A percentile compares a stretch with the other conserved stretches of the same genome.
phyloP scores from a whole-genome alignment of 2,888 invertebrate genomes.

The Caenorhabditis plicata region DNA sequence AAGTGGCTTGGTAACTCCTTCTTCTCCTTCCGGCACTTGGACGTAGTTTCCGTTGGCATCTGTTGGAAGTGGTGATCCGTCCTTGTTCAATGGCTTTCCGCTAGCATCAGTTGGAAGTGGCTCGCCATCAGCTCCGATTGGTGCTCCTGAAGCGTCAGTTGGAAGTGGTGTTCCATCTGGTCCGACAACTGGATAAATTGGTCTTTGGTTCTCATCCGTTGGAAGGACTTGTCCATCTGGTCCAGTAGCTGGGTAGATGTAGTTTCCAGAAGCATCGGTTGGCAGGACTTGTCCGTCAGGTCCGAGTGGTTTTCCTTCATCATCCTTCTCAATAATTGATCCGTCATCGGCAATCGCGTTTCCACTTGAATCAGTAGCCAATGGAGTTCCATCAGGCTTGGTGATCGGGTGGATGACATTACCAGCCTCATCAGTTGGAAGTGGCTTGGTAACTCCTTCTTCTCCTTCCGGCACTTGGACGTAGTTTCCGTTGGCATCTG shows the following conservation, averaged over 20 bases:
- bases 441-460: slow-evolving; percentile 4
- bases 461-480: slow-evolving; percentile 29
- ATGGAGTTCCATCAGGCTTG: slow-evolving; percentile 25
- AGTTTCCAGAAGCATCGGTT: slow-evolving; percentile 22
- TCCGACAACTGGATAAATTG: slow-evolving; percentile 16
- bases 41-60: slow-evolving; percentile 32
- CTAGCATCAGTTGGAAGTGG: slow-evolving; percentile 36
- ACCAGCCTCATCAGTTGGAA: slow-evolving; percentile 41
- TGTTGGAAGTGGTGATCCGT: slow-evolving; percentile 21
- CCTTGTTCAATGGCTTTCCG: slow-evolving; percentile 9
- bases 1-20: slow-evolving; percentile 4
- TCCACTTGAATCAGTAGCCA: slow-evolving; percentile 20
- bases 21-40: slow-evolving; percentile 4
- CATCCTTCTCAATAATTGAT: slow-evolving; percentile 9
- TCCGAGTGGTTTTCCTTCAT: slow-evolving; percentile 34
- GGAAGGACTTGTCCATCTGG: slow-evolving; percentile 12
- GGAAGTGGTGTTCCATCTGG: slow-evolving; percentile 29
- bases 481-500: slow-evolving; percentile 31
- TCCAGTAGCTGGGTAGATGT: slow-evolving; percentile 20
- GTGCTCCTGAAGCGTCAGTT: slow-evolving; percentile 35
- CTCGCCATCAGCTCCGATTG: slow-evolving; percentile 37
- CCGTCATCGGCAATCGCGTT: slow-evolving; percentile 36
- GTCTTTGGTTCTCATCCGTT: slow-evolving; percentile 7
- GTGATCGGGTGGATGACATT: slow-evolving; percentile 30
- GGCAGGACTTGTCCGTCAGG: slow-evolving; percentile 43